Evolutionary conservation across 1,140 invertebrate species (phyloP), one percentile per base, ranked within the genome.

Genomic region (Ganaspis sp.): DNA sequence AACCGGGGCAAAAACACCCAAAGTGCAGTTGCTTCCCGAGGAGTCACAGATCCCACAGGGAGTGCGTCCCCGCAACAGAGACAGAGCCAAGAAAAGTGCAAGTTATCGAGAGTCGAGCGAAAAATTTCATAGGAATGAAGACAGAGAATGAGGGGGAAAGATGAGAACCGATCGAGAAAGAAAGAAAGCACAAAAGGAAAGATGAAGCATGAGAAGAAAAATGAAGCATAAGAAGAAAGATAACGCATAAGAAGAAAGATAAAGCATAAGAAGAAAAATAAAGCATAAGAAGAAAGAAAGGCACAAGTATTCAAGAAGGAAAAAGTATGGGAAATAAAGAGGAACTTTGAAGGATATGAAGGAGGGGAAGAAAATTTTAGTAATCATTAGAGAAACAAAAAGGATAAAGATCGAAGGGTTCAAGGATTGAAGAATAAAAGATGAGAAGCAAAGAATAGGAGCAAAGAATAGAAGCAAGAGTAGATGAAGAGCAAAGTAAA

Each of bases 11-110:
- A 86, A 87, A 87, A 87, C 85, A 69, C 78, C 64, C 74, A 73
- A 79, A 83, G 73, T 76, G 77, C 76, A 74, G 77, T 84, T 79
- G 85, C 75, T 82, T 83, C 75, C 77, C 81, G 84, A 85, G 71
- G 26, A 86, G 78, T 82, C 75, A 77, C 79, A 79, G 85, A 86
- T 85, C 80, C 82, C 79, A 83, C 64, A 76, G 75, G 58, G 53
- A 42, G 64, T 45, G 58, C 26, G 23, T 45, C 26, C n/a, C 15
- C n/a, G 4, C 11, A 38, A 72, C 40, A 49, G 40, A 72, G 38
- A 45, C 17, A 9, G 38, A 45, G 12, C 4, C 40, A 17, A 82
- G 77, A 75, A 73, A 26, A 54, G 71, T 72, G 64, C 53, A 40
- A 73, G 74, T 64, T 45, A 54, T 23, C 21, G 73, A 42, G 77